Percentiles rank a stretch among this genome's conserved stretches.
Evolutionary conservation across 2,797 vertebrate genomes (phyloP).

Genomic region (Rhadinocentrus ornatus): DNA sequence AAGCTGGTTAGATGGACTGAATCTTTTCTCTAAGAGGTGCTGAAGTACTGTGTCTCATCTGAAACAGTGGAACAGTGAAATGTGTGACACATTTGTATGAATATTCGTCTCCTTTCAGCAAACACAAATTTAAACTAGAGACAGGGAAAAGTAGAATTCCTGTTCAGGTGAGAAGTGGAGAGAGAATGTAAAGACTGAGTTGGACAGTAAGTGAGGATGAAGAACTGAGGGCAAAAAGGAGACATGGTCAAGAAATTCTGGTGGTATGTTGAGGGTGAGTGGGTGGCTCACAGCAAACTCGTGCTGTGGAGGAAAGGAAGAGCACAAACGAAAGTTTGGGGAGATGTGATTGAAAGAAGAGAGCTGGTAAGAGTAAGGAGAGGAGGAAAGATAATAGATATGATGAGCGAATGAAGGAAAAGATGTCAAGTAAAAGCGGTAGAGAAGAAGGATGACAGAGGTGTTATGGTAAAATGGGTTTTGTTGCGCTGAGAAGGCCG

Average conservation of each 20-base stretch:
- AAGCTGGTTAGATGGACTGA: conserved; percentile 29
- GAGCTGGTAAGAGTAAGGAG: conserved; percentile 10
- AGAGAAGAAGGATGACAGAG: conserved; percentile 23
- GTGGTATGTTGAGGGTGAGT: conserved; percentile 29
- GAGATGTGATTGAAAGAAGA: conserved; percentile 5
- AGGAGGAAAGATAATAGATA: conserved; percentile 23
- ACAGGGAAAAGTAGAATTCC: conserved; percentile 36
- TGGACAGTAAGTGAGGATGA: conserved; percentile 15
- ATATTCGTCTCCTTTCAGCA: conserved; percentile 33
- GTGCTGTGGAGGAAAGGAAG: conserved; percentile 17
- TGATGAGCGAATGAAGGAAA: conserved; percentile 37
- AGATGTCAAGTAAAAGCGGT: conserved; percentile 34
- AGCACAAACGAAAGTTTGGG: conserved; percentile 14
- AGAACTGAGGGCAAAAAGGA: conserved; percentile 40
- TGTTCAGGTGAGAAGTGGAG: conserved; percentile 38
- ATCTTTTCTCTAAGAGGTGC: conserved; percentile 37
- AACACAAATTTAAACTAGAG: conserved; percentile 43
- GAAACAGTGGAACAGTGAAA: conserved; percentile 10
- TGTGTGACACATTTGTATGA: conserved; percentile 29
- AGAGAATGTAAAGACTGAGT: conserved; percentile 17
- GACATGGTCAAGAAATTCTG: conserved; percentile 5
- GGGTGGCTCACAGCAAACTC: conserved; percentile 52
- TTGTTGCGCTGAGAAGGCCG: conserved; percentile 49
- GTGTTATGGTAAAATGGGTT: conserved; percentile 65
- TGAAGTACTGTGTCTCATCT: conserved; percentile 11